Percentiles rank a stretch among this genome's conserved stretches.
These are phyloP conservation scores for Lagorchestes hirsutus DNA, from an alignment of 2,797 vertebrate genomes.

Conservation along the genomic window DNA sequence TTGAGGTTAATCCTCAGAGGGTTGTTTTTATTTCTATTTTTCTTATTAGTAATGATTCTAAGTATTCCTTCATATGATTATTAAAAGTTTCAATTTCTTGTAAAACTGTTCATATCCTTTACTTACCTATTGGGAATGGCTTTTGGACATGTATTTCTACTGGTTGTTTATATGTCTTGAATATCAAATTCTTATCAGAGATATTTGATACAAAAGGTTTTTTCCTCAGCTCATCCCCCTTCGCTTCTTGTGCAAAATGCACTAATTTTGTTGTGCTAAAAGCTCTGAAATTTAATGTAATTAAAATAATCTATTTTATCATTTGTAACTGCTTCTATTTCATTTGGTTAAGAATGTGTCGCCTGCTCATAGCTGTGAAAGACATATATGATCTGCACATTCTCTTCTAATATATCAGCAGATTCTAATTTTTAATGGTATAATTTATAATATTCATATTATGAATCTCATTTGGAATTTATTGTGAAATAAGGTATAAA, in stretches of 20 bases:
- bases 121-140: not conserved
- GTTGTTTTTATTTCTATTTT: not conserved
- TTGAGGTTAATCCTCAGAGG: not conserved
- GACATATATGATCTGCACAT: not conserved
- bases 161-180: not conserved
- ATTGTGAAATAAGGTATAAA: not conserved
- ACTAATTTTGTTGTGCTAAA: not conserved
- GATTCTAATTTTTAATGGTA: not conserved
- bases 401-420: not conserved
- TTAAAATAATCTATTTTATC: not conserved
- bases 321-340: not conserved
- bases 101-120: not conserved
- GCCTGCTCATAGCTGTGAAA: not conserved
- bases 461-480: not conserved
- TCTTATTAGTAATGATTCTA: not conserved
- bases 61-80: not conserved
- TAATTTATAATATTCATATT: not conserved
- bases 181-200: not conserved
- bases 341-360: not conserved
- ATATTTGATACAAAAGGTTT: not conserved
- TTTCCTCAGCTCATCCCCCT: not conserved
- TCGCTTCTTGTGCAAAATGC: not conserved
- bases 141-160: not conserved
- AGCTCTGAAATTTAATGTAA: not conserved
- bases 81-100: not conserved